Base-by-base conservation (phyloP, 2,113 vertebrate species). In the Petroica traversi region DNA sequence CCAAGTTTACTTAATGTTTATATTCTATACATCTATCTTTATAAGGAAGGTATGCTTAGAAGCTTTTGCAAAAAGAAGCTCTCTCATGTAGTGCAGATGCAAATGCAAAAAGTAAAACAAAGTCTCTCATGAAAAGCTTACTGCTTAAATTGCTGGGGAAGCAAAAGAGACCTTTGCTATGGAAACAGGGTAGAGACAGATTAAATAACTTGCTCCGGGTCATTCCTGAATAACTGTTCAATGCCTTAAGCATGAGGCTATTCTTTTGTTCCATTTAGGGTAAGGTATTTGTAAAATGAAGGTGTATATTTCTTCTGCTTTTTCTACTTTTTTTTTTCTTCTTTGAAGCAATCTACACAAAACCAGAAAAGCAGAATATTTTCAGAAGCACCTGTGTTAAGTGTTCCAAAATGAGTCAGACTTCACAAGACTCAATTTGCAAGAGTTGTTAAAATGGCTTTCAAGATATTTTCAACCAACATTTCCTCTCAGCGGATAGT, bases 211-310 rank as follows among this genome's bases (percentile, higher is more conserved):
- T 87, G 87, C 94, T 94, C 33, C 11, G 2, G 86, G 89, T 95
- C 77, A 87, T 87, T 92, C 66, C 61, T 91, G 76, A 93, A 90
- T 80, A 88, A 67, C 79, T 80, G 63, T 54, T 92, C 88, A 85
- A 36, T 82, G 73, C 66, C 74, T 91, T 75, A 89, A 95, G 89
- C 74, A 82, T 41, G 45, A 87, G 69, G 41, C 34, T 41, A 82
- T 58, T 92, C 77, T 82, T 95, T 88, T 85, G 58, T 95, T 95
- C 41, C 41, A 66, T 88, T 94, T 91, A 25, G 13, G 36, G 49
- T 91, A 62, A 94, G 55, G 63, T 92, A 85, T 95, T 97, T 85
- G 71, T 66, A 88, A 92, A 92, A 94, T 94, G 77, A 93, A 88
- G 66, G 36, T 48, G 15, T 75, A 88, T 29, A 25, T 87, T 92